A percentile compares a stretch with the other conserved stretches of the same genome.
phyloP scores from a whole-genome alignment of 1,140 invertebrate species.

The Nasonia longicornis region DNA sequence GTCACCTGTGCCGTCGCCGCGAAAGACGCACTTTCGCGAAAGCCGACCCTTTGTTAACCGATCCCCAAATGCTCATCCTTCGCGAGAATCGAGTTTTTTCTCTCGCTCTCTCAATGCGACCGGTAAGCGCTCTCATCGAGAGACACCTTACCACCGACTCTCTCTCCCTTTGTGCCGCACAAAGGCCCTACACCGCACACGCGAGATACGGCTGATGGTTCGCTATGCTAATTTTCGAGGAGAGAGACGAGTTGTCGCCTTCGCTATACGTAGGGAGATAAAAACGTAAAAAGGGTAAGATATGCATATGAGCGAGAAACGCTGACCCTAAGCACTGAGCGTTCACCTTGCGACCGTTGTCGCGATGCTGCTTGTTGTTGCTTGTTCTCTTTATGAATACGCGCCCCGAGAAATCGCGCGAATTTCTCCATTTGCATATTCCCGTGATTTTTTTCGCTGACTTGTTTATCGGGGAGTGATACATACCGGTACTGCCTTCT shows the following conservation, averaged over 20 bases:
- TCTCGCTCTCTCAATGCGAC: conserved; percentile 10
- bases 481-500: background rate
- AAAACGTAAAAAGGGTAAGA: conserved; percentile 34
- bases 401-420: background rate
- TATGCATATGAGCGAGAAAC: conserved; percentile 22
- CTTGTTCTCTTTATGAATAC: background rate
- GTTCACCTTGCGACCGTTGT: conserved; percentile 9
- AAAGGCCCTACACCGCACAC: background rate
- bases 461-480: conserved; percentile 7
- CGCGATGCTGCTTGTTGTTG: background rate
- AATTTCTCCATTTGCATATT: conserved; percentile 8
- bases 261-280: background rate
- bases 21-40: conserved; percentile 54
- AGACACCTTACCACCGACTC: conserved; percentile 10
- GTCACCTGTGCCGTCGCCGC: conserved; percentile 61
- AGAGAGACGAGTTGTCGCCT: background rate
- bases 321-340: conserved; percentile 14
- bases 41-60: conserved; percentile 53
- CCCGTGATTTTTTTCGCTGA: background rate
- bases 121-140: conserved; percentile 34
- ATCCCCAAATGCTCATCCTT: conserved; percentile 57
- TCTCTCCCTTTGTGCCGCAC: background rate
- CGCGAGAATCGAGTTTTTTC: conserved; percentile 38
- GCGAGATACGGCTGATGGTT: background rate
- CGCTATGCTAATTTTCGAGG: background rate